phyloP scores from a whole-genome alignment of 2,888 invertebrate species.

The Phragmatobia fuliginosa region DNA sequence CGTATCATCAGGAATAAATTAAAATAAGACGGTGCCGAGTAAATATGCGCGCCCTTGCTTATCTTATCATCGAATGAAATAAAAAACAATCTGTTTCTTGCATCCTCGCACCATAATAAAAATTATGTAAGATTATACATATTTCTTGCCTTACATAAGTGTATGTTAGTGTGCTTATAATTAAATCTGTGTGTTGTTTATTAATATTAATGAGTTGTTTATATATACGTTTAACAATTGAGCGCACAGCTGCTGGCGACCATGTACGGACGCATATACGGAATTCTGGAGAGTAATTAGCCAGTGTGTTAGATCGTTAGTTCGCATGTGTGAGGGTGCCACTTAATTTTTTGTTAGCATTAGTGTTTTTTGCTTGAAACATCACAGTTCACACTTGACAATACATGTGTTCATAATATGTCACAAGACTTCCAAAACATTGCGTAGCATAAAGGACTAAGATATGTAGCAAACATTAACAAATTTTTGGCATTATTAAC shows the following conservation, averaged over 20 bases:
- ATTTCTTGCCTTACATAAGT: slow-evolving; percentile 6
- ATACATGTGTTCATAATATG: not conserved
- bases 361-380: not conserved
- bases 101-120: not conserved
- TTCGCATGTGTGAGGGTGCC: slow-evolving; percentile 11
- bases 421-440: not conserved
- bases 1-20: no score
- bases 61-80: not conserved
- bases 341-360: not conserved
- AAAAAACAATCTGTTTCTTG: not conserved
- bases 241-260: slow-evolving; percentile 34
- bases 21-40: not conserved
- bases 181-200: slow-evolving; percentile 8
- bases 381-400: no score
- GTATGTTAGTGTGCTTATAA: slow-evolving; percentile 1
- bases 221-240: slow-evolving; percentile 31
- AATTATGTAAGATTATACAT: not conserved
- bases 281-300: slow-evolving; percentile 41
- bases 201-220: slow-evolving; percentile 17
- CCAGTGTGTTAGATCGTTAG: slow-evolving; percentile 18
- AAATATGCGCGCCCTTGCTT: not conserved
- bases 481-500: no score
- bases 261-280: slow-evolving; percentile 10
- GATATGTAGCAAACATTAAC: not conserved
- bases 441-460: not conserved